Evolutionary conservation across 2,888 invertebrate genomes (phyloP), one percentile per base, ranked within the genome.

Genomic region (Andricus quercusramuli): DNA sequence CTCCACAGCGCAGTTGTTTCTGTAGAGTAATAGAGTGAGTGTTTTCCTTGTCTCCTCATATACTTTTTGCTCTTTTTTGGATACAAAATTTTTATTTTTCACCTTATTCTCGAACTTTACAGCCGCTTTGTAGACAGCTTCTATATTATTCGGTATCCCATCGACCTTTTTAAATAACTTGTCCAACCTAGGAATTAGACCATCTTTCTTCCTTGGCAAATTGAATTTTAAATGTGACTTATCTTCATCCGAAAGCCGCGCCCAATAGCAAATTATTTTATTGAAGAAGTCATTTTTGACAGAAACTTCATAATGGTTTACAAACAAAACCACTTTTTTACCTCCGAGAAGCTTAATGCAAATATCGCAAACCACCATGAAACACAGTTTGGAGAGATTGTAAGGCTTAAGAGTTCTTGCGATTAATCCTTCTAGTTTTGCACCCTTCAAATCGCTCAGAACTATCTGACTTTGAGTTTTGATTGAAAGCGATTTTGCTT

Each of bases 401-500:
- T 1, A 0, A 1, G 85, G 84, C n/a, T 17, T 5, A 25, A 66
- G 25, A 0, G 2, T 17, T 15, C 80, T 62, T 15, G 68, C 44
- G 25, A 68, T 68, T 68, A 68, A 47, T 25, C 44, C 44, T n/a
- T 68, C 44, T 15, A 68, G 17, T 47, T 44, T 67, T 67, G 47
- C 66, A 78, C 32, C 64, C 20, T 44, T 37, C n/a, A 13, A n/a
- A n/a, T 79, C 0, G 47, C 74, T 15, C 25, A 66, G 51, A 79
- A 84, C 85, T 20, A 37, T 51, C n/a, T 88, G 88, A n/a, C 84
- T 88, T 2, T 82, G 11, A 41, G 11, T n/a, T 41, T 22, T 11
- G 22, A 22, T 37, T 37, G 37, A 15, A 25, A 47, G 4, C 15
- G 17, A 47, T 1, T 15, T 37, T 11, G 11, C 2, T 25, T 47